Conservation (phyloP, 2,888 invertebrate species). For the Brachypterus glaber region DNA sequence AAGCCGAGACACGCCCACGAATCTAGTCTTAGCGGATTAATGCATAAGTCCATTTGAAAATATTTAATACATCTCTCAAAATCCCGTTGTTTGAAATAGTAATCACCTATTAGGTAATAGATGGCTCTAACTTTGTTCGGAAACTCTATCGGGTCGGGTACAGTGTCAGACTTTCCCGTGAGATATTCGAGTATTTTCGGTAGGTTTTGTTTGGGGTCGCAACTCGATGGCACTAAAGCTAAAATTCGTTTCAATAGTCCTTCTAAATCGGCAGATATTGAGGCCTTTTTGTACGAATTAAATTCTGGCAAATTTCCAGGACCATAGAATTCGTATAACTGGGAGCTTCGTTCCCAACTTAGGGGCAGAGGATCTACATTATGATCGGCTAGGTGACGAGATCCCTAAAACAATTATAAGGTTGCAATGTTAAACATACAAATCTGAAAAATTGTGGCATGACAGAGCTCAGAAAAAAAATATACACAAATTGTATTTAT, state of each 20-base stretch:
- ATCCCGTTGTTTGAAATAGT: slow-evolving; percentile 82
- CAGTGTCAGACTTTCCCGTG: slow-evolving; percentile 20
- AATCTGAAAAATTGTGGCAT: too few species aligned
- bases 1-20: slow-evolving; percentile 91
- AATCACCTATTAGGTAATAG: slow-evolving; percentile 87
- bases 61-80: slow-evolving; percentile 61
- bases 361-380: slow-evolving; percentile 59
- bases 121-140: slow-evolving; percentile 50
- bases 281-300: slow-evolving; percentile 62
- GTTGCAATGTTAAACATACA: not conserved
- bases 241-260: slow-evolving; percentile 61
- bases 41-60: slow-evolving; percentile 73
- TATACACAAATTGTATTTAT: too few species aligned
- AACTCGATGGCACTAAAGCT: slow-evolving; percentile 56
- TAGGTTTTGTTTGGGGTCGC: slow-evolving; percentile 54
- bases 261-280: slow-evolving; percentile 77
- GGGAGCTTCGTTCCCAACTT: slow-evolving; percentile 64
- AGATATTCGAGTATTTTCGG: slow-evolving; percentile 36
- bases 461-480: too few species aligned
- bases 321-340: slow-evolving; percentile 71
- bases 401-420: slow-evolving; percentile 34
- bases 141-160: slow-evolving; percentile 34
- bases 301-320: slow-evolving; percentile 73
- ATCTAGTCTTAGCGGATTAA: slow-evolving; percentile 71
- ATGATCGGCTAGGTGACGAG: slow-evolving; percentile 63